A percentile compares a stretch with the other conserved stretches of the same genome.
Conservation (phyloP, 2,113 vertebrate genomes). For the Chaetura pelagica region DNA sequence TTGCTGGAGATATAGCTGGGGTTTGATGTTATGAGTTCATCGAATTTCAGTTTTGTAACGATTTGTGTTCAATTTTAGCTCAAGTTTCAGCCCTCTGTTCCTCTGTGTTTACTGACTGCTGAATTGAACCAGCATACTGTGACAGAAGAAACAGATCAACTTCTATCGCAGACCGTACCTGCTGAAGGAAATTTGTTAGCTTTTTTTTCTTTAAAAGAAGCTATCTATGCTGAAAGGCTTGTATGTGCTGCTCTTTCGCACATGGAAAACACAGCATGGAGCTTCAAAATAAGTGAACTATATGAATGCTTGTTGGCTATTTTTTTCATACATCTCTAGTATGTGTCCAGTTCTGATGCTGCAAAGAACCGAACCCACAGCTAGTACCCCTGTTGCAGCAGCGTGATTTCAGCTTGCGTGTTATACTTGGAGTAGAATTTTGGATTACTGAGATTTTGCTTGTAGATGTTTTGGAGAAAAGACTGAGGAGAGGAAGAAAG, state of each 20-base stretch:
- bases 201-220: neutral
- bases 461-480: neutral
- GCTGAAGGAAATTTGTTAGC: neutral
- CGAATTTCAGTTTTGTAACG: neutral
- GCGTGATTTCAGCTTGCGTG: neutral
- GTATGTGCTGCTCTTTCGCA: neutral
- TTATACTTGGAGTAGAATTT: neutral
- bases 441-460: neutral
- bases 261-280: fast-evolving
- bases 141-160: neutral
- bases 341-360: neutral
- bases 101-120: neutral
- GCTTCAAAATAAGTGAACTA: neutral
- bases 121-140: neutral
- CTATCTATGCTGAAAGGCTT: neutral
- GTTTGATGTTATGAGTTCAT: neutral
- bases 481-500: neutral
- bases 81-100: neutral
- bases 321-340: neutral
- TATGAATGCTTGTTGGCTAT: neutral
- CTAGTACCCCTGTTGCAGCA: neutral
- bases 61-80: neutral
- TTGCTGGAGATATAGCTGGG: neutral
- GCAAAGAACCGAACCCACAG: neutral
- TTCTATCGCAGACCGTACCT: neutral